phyloP scores from a whole-genome alignment of 2,888 invertebrate genomes.

The Hecatera dysodea region DNA sequence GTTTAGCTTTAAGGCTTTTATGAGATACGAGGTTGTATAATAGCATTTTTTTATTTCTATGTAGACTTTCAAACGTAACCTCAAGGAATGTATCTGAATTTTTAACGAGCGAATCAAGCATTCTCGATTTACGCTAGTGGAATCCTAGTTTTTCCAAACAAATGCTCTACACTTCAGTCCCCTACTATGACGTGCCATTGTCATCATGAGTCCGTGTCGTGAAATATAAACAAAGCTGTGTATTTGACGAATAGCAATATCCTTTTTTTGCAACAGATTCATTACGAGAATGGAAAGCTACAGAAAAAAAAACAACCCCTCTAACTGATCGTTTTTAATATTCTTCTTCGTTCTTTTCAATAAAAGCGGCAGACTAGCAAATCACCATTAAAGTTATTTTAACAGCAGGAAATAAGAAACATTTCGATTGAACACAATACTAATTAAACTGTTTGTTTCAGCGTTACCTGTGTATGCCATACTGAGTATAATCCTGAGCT shows the following conservation, averaged over 20 bases:
- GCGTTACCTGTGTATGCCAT: slow-evolving; percentile 96
- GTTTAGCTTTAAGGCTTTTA: slow-evolving; percentile 4
- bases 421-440: neutral
- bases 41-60: neutral
- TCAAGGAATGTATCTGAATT: neutral
- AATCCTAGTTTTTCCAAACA: too few species aligned
- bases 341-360: neutral
- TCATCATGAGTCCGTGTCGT: too few species aligned
- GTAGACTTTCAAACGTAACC: neutral
- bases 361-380: neutral
- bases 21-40: neutral
- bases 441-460: slow-evolving; percentile 82
- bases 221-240: too few species aligned
- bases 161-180: too few species aligned
- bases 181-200: too few species aligned
- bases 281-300: too few species aligned
- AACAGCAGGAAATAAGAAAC: neutral
- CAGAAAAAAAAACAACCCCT: too few species aligned
- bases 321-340: too few species aligned
- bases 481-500: slow-evolving; percentile 95
- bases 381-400: neutral
- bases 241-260: too few species aligned
- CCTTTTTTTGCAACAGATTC: too few species aligned
- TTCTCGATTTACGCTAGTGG: too few species aligned
- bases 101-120: too few species aligned